Conservation (phyloP, 2,113 vertebrate genomes). For the Sylvilagus bachmani region DNA sequence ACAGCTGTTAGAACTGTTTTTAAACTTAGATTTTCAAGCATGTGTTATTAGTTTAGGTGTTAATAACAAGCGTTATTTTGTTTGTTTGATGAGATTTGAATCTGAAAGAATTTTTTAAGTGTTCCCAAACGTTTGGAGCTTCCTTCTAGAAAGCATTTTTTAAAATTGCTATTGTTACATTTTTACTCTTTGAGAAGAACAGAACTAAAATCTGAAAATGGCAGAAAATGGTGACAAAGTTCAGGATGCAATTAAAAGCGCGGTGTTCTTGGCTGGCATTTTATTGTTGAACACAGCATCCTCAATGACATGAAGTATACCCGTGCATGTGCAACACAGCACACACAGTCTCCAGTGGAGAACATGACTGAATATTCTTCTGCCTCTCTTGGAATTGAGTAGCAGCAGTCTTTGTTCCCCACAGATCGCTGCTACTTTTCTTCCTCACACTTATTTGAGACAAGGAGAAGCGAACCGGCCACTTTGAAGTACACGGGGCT, state of each 20-base stretch:
- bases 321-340: fast-evolving
- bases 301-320: neutral
- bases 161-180: neutral
- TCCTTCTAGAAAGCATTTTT: conserved; percentile 8
- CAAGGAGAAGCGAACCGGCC: neutral
- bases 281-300: neutral
- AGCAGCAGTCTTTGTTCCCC: neutral
- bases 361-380: too few relatives aligned
- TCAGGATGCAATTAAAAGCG: neutral
- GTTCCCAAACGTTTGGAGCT: neutral
- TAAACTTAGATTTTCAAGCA: conserved; percentile 25
- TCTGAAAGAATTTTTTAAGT: neutral
- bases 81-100: neutral
- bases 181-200: conserved; percentile 6
- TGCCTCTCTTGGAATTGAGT: neutral
- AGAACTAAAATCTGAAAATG: neutral
- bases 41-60: neutral
- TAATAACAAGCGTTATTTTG: neutral
- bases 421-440: neutral
- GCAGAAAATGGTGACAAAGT: neutral
- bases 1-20: neutral
- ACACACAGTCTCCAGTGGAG: neutral
- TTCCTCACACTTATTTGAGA: neutral
- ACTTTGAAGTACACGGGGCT: neutral
- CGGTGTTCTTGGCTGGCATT: neutral